Evolutionary conservation across 2,113 vertebrate genomes (phyloP).

Genomic region (Gadus macrocephalus): DNA sequence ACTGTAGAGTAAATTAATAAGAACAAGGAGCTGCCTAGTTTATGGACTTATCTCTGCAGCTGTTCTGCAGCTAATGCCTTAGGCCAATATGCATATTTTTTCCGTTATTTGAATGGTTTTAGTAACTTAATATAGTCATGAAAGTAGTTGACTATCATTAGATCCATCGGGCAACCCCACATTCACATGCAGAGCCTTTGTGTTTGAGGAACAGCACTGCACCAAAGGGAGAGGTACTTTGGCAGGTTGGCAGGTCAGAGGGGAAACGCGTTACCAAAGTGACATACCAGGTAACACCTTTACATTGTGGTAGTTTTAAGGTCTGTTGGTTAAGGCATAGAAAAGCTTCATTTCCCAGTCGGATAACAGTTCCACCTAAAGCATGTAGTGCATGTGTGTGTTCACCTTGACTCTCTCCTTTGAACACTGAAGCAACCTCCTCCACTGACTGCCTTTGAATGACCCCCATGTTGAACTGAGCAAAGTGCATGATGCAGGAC

Average conservation of each 20-base stretch:
- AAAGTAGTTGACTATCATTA: too few relatives aligned
- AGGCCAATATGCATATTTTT: background rate
- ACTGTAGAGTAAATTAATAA: too few relatives aligned
- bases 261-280: constrained; percentile 12
- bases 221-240: too few relatives aligned
- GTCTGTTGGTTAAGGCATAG: constrained; percentile 57
- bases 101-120: constrained; percentile 7
- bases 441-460: constrained; percentile 17
- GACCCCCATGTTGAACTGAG: constrained; percentile 37
- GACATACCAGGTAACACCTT: constrained; percentile 7
- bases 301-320: constrained; percentile 30
- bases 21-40: too few relatives aligned
- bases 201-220: too few relatives aligned
- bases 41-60: too few relatives aligned
- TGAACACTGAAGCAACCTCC: background rate
- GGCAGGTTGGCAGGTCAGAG: background rate
- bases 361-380: constrained; percentile 11
- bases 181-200: too few relatives aligned
- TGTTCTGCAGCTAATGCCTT: background rate
- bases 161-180: too few relatives aligned
- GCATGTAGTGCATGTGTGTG: constrained; percentile 38
- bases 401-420: too few relatives aligned
- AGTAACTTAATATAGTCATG: constrained; percentile 36
- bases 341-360: constrained; percentile 12
- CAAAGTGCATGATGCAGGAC: constrained; percentile 63